Evolutionary conservation across 1,140 invertebrate species (phyloP), one percentile per base, ranked within the genome.

Genomic region (Drosophila sulfurigaster): DNA sequence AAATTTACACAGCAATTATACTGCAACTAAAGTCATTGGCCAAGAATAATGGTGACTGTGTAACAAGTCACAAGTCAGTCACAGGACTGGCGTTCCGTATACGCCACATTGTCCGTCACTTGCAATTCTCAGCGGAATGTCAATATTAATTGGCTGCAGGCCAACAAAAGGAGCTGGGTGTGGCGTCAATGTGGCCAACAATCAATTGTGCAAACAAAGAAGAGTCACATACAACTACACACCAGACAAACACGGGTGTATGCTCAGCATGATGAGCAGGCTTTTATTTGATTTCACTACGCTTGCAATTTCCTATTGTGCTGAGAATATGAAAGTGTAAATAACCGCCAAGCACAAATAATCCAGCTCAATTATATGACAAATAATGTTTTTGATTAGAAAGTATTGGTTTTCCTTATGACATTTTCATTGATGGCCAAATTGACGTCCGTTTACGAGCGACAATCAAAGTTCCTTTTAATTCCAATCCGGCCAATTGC

Each of bases 161-260:
- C 59, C 67, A 87, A 86, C 75, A 87, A 87, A 74, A 62, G 48
- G n/a, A 41, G 25, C 43, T 38, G 57, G 57, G 7, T 67, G 51
- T 67, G 70, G 58, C 48, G 58, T 62, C 71, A 15, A 79, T 68
- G 62, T 65, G 67, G 58, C 67, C 58, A 70, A 65, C 82, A 87
- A 87, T 87, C 82, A 87, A 82, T 82, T 87, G 82, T 62, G 71
- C 82, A 87, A 86, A 87, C 79, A 82, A 86, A 77, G 58, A 63
- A 32, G 59, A 59, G 13, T 46, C 63, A 46, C 63, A 70, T 58
- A 43, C 60, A 64, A 25, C 20, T 25, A 25, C 20, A 25, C 20
- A 25, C 0, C 13, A 38, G 25, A 56, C n/a, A 41, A 7, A 25
- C 20, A 35, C 16, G 20, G 35, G 60, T 16, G 56, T 10, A 43